Percentiles rank a stretch among this genome's conserved stretches.
These are phyloP conservation scores for Aphyosemion australe DNA, from an alignment of 2,113 vertebrate genomes.

Conservation along the genomic window DNA sequence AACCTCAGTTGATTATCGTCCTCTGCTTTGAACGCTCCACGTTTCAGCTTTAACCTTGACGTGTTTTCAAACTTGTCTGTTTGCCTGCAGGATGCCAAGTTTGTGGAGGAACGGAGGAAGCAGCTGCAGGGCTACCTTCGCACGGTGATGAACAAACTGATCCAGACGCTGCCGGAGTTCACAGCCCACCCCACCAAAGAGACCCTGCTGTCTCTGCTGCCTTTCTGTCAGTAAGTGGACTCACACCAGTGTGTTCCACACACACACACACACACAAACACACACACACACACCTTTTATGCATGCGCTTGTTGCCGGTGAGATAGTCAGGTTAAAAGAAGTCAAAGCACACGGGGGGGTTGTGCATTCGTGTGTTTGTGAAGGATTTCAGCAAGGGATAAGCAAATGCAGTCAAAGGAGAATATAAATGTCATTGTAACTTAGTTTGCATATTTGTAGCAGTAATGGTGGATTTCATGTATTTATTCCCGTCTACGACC, in stretches of 20 bases:
- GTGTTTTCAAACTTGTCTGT: background rate
- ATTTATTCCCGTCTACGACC: background rate
- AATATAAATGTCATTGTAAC: background rate
- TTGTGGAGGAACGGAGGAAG: slow-evolving; percentile 95
- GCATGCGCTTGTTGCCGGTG: background rate
- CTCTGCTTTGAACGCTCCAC: background rate
- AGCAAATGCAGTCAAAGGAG: background rate
- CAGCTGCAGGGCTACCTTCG: slow-evolving; percentile 94
- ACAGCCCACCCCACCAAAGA: slow-evolving; percentile 90
- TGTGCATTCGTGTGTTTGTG: slow-evolving; percentile 1
- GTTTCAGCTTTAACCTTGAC: background rate
- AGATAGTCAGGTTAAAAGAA: slow-evolving; percentile 1
- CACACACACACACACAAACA: background rate
- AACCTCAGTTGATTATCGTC: too few relatives aligned
- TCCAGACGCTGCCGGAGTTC: slow-evolving; percentile 93
- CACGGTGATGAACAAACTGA: slow-evolving; percentile 95
- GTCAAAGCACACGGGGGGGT: background rate
- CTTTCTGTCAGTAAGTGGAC: slow-evolving; percentile 93
- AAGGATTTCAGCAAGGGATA: too few relatives aligned
- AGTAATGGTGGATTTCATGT: background rate
- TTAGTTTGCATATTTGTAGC: background rate
- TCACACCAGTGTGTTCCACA: slow-evolving; percentile 9
- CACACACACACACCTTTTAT: background rate
- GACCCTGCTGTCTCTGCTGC: slow-evolving; percentile 89
- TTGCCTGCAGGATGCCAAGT: slow-evolving; percentile 89